Percentiles rank a stretch among this genome's conserved stretches.
Conservation (phyloP, 2,888 invertebrate genomes). For the Globia sparganii region DNA sequence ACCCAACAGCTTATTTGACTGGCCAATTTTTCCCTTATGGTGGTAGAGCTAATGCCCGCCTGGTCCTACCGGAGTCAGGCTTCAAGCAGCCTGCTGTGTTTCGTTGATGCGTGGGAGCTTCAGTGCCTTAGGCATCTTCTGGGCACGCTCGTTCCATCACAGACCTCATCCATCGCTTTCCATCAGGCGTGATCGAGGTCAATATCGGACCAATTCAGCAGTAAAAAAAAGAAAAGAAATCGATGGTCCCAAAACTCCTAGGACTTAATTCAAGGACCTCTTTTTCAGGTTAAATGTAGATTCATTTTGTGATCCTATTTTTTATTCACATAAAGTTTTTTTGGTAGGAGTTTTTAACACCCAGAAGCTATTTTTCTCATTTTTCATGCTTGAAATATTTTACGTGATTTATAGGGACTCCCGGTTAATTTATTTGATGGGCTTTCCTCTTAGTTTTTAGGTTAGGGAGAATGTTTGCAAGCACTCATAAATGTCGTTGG, state of each 20-base stretch:
- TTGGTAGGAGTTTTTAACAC: slow-evolving; percentile 44
- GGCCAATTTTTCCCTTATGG: no score
- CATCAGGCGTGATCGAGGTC: no score
- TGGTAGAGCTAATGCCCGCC: no score
- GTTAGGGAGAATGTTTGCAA: slow-evolving; percentile 24
- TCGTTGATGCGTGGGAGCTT: no score
- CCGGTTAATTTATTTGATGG: slow-evolving; percentile 57
- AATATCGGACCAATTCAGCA: no score
- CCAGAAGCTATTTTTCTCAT: slow-evolving; percentile 51
- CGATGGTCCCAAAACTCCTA: slow-evolving; percentile 78
- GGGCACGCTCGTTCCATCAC: no score
- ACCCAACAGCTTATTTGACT: no score
- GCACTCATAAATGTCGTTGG: slow-evolving; percentile 48
- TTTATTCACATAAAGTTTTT: slow-evolving; percentile 59
- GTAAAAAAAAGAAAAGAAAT: no score
- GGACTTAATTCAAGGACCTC: slow-evolving; percentile 67
- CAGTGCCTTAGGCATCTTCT: no score
- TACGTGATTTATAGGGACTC: slow-evolving; percentile 57
- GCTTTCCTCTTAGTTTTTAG: slow-evolving; percentile 11
- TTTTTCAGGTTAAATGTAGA: slow-evolving; percentile 72
- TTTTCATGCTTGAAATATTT: slow-evolving; percentile 62
- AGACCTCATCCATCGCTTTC: no score
- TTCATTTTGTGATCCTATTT: slow-evolving; percentile 62
- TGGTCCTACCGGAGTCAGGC: no score
- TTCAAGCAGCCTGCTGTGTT: no score